Evolutionary conservation across 2,113 vertebrate genomes (phyloP).

Genomic region (Nothocercus nigrocapillus): DNA sequence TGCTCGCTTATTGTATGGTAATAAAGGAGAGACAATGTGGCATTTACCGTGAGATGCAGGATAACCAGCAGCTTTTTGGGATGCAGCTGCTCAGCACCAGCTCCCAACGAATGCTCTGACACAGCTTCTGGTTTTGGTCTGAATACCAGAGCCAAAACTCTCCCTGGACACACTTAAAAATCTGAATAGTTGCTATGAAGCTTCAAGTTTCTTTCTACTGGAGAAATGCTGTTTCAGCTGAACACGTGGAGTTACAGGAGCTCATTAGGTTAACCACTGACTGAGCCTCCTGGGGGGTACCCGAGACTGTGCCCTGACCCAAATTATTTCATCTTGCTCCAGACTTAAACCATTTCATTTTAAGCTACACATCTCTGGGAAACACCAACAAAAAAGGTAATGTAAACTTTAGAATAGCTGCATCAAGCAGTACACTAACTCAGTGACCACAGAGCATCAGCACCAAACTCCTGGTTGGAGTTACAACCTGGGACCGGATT

Average conservation of each 20-base stretch:
- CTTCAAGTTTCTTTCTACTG: conserved; percentile 14
- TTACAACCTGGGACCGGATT: accelerated
- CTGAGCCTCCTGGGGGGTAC: conserved; percentile 26
- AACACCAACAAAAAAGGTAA: not conserved
- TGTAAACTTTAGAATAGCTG: conserved; percentile 1
- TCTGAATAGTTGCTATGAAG: not conserved
- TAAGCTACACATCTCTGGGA: not conserved
- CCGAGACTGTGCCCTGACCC: conserved; percentile 10
- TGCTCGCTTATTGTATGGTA: not conserved
- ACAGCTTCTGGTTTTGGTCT: not conserved
- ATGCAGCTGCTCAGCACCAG: not conserved
- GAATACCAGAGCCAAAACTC: not conserved
- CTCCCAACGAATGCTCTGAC: not conserved
- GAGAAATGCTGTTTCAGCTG: conserved; percentile 50
- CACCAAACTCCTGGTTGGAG: accelerated
- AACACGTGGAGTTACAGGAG: conserved; percentile 41
- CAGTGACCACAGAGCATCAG: not conserved
- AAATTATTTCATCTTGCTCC: conserved; percentile 47
- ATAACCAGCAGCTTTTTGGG: not conserved
- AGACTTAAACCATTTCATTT: conserved; percentile 6
- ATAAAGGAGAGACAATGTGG: not conserved
- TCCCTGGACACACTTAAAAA: not conserved
- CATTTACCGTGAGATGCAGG: not conserved
- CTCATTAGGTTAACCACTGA: conserved; percentile 58
- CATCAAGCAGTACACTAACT: not conserved